These are phyloP conservation scores for Mesocricetus auratus DNA, from an alignment of 2,113 vertebrate species.

Conservation along the genomic window DNA sequence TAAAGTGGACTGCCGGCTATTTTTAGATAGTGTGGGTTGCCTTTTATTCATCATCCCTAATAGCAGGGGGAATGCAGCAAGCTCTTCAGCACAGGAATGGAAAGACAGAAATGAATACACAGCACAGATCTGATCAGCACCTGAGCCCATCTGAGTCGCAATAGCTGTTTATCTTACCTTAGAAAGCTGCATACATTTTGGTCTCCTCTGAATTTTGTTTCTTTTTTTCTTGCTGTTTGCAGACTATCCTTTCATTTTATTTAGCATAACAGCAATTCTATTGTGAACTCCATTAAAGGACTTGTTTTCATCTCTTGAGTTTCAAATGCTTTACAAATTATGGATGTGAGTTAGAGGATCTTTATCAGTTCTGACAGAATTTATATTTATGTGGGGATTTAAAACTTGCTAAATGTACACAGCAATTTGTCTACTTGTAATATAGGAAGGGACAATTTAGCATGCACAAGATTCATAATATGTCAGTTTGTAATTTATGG, in stretches of 20 bases:
- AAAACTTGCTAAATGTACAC: neutral
- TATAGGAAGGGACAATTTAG: neutral
- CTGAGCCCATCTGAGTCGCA: constrained; percentile 17
- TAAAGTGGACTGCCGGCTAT: constrained; percentile 71
- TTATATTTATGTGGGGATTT: constrained; percentile 26
- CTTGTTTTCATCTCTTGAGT: neutral
- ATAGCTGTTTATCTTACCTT: constrained; percentile 14
- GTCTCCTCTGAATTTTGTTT: neutral
- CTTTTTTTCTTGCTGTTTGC: neutral
- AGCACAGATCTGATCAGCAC: constrained; percentile 14
- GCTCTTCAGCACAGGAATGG: constrained; percentile 60
- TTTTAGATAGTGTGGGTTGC: constrained; percentile 69
- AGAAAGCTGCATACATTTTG: neutral
- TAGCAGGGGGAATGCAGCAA: constrained; percentile 36
- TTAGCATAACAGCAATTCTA: neutral
- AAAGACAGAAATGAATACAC: constrained; percentile 45
- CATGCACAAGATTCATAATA: neutral
- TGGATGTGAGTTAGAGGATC: neutral
- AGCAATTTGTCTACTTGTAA: neutral
- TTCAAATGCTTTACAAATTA: neutral
- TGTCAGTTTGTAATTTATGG: neutral
- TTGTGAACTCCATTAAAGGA: neutral
- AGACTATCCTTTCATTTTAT: neutral
- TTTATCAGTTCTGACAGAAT: neutral
- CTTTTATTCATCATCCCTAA: constrained; percentile 70